Evolutionary conservation across 2,797 vertebrate species (phyloP).

Genomic region (Cetoscarus ocellatus): DNA sequence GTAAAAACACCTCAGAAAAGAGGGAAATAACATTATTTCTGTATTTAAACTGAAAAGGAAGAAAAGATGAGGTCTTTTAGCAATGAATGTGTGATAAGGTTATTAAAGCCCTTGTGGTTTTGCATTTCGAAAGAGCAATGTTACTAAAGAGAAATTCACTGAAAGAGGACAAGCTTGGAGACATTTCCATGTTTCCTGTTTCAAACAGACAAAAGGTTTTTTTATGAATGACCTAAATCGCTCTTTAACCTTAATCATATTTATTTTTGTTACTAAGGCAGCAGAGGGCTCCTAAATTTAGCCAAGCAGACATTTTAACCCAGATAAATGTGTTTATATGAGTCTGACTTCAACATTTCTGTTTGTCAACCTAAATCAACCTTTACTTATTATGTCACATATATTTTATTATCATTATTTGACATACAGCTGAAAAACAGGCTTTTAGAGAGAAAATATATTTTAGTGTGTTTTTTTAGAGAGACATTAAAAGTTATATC

Average conservation of each 20-base stretch:
- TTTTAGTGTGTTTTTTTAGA: neutral
- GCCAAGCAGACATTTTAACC: neutral
- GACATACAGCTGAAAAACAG: too few species aligned
- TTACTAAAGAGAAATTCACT: neutral
- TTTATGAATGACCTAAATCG: neutral
- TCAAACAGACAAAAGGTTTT: neutral
- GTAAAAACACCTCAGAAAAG: too few species aligned
- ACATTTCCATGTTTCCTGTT: neutral
- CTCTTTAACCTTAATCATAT: neutral
- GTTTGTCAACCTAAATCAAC: neutral
- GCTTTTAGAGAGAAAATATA: too few species aligned
- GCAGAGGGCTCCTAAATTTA: neutral
- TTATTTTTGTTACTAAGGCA: neutral
- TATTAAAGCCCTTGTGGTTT: too few species aligned
- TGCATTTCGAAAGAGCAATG: neutral
- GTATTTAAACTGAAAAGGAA: too few species aligned
- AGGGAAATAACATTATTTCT: too few species aligned
- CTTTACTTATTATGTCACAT: neutral
- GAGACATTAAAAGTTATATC: neutral
- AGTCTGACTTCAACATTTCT: neutral
- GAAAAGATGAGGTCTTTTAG: too few species aligned
- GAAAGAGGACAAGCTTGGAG: neutral
- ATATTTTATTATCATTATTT: too few species aligned
- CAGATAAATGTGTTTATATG: neutral
- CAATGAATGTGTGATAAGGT: too few species aligned